These are phyloP conservation scores for Hydraecia micacea DNA, from an alignment of 2,888 invertebrate genomes.

Conservation along the genomic window DNA sequence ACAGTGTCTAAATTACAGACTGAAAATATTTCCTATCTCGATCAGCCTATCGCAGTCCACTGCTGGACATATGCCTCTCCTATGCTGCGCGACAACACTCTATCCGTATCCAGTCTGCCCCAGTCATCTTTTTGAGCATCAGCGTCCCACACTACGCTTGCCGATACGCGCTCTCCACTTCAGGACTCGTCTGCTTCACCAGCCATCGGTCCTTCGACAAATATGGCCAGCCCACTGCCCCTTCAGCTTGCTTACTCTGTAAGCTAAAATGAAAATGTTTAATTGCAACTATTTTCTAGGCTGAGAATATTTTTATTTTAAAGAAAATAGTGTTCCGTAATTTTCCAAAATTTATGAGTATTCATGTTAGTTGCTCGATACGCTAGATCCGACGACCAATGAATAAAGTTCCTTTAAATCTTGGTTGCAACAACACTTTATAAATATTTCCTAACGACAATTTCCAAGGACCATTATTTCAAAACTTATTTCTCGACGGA, in stretches of 20 bases:
- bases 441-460: not conserved
- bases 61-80: not conserved
- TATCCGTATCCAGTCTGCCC: no score
- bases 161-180: not conserved
- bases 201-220: no score
- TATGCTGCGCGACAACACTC: not conserved
- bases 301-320: not conserved
- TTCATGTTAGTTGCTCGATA: not conserved
- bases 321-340: not conserved
- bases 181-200: no score
- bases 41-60: not conserved
- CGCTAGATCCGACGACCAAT: not conserved
- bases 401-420: not conserved
- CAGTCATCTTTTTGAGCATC: not conserved
- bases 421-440: not conserved
- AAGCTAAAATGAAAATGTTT: not conserved
- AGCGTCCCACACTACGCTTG: not conserved
- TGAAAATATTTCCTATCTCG: not conserved
- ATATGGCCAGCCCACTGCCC: no score
- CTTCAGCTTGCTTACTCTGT: no score
- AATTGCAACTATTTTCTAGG: not conserved
- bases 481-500: slow-evolving; percentile 48
- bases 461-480: slow-evolving; percentile 24
- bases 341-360: not conserved
- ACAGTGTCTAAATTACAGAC: not conserved